phyloP scores from a whole-genome alignment of 2,888 invertebrate genomes.

The Melanargia galathea region DNA sequence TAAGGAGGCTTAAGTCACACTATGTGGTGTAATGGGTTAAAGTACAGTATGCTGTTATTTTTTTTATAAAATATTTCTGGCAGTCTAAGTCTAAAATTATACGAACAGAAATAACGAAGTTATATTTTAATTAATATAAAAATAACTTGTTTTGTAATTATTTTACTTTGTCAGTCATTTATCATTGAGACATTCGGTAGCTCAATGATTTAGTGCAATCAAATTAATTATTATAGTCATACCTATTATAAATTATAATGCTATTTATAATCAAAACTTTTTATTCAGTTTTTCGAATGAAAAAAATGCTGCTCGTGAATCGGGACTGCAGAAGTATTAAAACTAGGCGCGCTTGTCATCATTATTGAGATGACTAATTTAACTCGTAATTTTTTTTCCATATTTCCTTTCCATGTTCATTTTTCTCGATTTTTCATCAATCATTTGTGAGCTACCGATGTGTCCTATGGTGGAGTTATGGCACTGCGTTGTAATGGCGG shows the following conservation, averaged over 20 bases:
- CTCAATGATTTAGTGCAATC: no score
- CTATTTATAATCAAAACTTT: no score
- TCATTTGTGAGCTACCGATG: constrained; percentile 21
- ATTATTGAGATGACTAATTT: neutral
- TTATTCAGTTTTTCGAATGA: no score
- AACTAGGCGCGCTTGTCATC: neutral
- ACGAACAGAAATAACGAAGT: constrained; percentile 16
- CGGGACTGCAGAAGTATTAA: neutral
- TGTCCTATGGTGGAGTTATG: constrained; percentile 16
- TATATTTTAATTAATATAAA: constrained; percentile 23
- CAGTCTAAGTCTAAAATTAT: constrained; percentile 39
- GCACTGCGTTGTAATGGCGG: constrained; percentile 49
- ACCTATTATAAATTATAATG: no score
- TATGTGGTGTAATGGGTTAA: constrained; percentile 72
- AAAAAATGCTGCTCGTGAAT: no score
- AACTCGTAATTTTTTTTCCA: no score
- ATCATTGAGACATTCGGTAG: constrained; percentile 16
- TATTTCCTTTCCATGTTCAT: no score
- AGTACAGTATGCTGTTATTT: constrained; percentile 71
- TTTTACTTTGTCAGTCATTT: constrained; percentile 48
- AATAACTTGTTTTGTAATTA: constrained; percentile 57
- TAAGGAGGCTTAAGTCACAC: constrained; percentile 75
- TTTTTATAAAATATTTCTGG: constrained; percentile 39
- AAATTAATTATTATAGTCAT: no score
- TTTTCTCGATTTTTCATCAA: neutral